A percentile compares a stretch with the other conserved stretches of the same genome.
phyloP scores from a whole-genome alignment of 2,113 vertebrate species.

The Coregonus clupeaformis region DNA sequence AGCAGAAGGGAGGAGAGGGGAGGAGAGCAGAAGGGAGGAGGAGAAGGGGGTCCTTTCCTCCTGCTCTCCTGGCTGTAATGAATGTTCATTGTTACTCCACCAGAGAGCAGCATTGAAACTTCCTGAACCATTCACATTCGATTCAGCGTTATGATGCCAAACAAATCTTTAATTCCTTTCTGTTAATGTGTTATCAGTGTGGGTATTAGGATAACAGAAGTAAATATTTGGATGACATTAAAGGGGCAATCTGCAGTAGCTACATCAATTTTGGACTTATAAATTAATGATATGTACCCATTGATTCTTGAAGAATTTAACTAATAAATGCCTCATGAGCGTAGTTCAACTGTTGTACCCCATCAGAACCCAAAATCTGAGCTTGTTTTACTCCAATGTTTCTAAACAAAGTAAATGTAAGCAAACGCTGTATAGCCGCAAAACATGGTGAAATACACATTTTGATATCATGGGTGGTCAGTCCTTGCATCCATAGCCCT shows the following conservation, averaged over 20 bases:
- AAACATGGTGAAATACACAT: no score
- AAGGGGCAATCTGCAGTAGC: background rate
- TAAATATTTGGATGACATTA: background rate
- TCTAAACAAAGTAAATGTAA: no score
- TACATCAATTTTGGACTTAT: no score
- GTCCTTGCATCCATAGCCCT: no score
- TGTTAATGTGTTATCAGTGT: background rate
- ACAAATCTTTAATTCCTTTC: background rate
- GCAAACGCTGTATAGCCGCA: no score
- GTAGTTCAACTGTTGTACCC: no score
- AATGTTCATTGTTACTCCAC: conserved; percentile 34
- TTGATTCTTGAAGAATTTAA: no score
- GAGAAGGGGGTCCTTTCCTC: background rate
- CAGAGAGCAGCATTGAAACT: conserved; percentile 50
- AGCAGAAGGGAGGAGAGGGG: background rate
- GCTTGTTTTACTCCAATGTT: no score
- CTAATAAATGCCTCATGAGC: no score
- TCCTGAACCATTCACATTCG: background rate
- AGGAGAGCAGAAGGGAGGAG: background rate
- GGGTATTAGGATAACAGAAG: background rate
- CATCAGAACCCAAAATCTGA: no score
- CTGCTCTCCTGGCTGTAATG: background rate
- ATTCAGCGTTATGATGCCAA: background rate
- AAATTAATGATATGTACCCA: no score
- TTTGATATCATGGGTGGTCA: no score